Evolutionary conservation across 2,888 invertebrate genomes (phyloP).

Genomic region (Caenorhabditis sp.): DNA sequence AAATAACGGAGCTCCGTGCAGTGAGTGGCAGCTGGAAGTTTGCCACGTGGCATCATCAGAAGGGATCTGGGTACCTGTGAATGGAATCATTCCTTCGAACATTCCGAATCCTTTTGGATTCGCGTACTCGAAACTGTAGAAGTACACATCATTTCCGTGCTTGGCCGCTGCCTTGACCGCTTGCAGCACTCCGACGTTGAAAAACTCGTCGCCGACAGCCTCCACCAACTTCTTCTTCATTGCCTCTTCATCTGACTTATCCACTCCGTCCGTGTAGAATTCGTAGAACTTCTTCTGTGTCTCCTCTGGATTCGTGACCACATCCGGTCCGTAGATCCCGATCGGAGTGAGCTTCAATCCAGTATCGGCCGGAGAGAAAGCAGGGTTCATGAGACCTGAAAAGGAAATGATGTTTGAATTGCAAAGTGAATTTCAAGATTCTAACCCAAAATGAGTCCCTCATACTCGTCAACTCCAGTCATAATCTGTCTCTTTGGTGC

Average conservation of each 20-base stretch:
- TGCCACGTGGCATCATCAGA: too few relatives aligned
- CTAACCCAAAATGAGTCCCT: conserved; percentile 65
- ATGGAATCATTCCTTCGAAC: conserved; percentile 58
- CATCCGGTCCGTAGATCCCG: conserved; percentile 14
- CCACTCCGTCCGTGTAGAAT: conserved; percentile 9
- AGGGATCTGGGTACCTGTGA: conserved; percentile 53
- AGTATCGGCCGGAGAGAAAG: conserved; percentile 11
- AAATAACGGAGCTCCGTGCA: conserved; percentile 67
- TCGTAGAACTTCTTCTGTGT: conserved; percentile 23
- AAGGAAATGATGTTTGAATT: not conserved
- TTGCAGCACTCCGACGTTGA: conserved; percentile 52
- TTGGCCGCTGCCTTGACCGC: conserved; percentile 46
- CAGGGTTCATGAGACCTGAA: conserved; percentile 27
- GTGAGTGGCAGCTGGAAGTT: conserved; percentile 62
- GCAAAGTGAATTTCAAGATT: not conserved
- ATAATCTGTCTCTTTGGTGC: conserved; percentile 59
- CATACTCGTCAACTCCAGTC: conserved; percentile 63
- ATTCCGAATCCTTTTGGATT: conserved; percentile 62
- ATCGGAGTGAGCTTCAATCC: not conserved
- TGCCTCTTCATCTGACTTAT: conserved; percentile 19
- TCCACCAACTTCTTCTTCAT: conserved; percentile 29
- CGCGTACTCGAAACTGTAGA: conserved; percentile 61
- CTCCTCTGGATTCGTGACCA: conserved; percentile 25
- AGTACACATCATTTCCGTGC: conserved; percentile 59
- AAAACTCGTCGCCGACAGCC: conserved; percentile 52